Conservation (phyloP, 2,113 vertebrate species). For the Hydrolagus affinis region DNA sequence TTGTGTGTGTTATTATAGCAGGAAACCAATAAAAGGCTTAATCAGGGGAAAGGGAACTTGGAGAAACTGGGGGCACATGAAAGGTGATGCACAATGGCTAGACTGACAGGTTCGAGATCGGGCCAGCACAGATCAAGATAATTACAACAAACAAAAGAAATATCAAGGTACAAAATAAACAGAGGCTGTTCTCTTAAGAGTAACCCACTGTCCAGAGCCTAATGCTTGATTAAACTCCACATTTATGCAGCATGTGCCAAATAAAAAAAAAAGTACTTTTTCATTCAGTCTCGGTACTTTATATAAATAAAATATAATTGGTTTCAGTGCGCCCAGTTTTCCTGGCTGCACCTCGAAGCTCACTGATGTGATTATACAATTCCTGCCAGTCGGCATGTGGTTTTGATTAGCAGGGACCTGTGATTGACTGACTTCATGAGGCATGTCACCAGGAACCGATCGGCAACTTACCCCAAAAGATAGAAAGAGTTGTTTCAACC, state of each 20-base stretch:
- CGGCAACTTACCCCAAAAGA: conserved; percentile 55
- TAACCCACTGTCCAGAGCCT: too few species aligned
- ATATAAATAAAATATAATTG: conserved; percentile 78
- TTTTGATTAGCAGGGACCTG: conserved; percentile 70
- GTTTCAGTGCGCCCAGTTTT: conserved; percentile 68
- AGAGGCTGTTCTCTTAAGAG: neutral
- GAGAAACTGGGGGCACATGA: neutral
- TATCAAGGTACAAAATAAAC: neutral
- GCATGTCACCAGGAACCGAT: conserved; percentile 70
- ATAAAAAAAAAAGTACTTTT: conserved; percentile 64
- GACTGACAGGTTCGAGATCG: neutral
- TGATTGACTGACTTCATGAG: conserved; percentile 70
- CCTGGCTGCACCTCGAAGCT: conserved; percentile 67
- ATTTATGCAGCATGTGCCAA: conserved; percentile 64
- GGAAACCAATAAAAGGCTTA: conserved; percentile 30
- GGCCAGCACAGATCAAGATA: conserved; percentile 14
- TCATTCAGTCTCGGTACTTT: conserved; percentile 64
- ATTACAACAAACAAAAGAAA: conserved; percentile 13
- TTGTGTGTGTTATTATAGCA: conserved; percentile 24
- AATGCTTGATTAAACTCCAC: conserved; percentile 54
- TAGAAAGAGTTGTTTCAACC: conserved; percentile 44
- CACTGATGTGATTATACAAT: conserved; percentile 71
- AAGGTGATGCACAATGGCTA: neutral
- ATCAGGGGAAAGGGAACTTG: neutral
- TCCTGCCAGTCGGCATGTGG: conserved; percentile 69